Percentiles rank a stretch among this genome's conserved stretches.
phyloP scores from a whole-genome alignment of 2,888 invertebrate species.

The Polyploca ridens region DNA sequence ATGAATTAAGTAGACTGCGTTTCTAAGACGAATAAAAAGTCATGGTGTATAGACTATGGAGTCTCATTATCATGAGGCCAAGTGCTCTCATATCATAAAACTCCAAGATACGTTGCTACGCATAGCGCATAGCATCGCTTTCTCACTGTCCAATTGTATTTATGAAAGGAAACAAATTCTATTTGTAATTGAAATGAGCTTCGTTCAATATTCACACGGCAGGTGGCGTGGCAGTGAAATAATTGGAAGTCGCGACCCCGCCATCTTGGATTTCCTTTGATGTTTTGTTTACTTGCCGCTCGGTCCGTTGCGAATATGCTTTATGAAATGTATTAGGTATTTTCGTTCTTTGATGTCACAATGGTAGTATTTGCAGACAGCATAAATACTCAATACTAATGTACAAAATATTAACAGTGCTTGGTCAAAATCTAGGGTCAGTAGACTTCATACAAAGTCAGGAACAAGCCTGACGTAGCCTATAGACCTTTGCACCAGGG shows the following conservation, averaged over 20 bases:
- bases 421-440: too few relatives aligned
- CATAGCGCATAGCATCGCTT: background rate
- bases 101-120: too few relatives aligned
- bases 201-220: conserved; percentile 48
- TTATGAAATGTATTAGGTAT: conserved; percentile 1
- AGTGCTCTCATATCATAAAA: too few relatives aligned
- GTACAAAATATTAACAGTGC: too few relatives aligned
- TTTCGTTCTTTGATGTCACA: conserved; percentile 1
- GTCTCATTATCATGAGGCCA: too few relatives aligned
- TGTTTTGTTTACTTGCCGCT: conserved; percentile 7
- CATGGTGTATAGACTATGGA: too few relatives aligned
- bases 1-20: too few relatives aligned
- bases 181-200: conserved; percentile 48
- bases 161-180: conserved; percentile 14
- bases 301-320: conserved; percentile 4
- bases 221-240: conserved; percentile 41
- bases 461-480: too few relatives aligned
- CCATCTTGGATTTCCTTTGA: conserved; percentile 35
- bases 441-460: too few relatives aligned
- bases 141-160: background rate
- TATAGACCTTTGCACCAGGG: too few relatives aligned
- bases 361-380: background rate
- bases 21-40: too few relatives aligned
- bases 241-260: conserved; percentile 37
- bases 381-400: background rate